Percentiles rank a stretch among this genome's conserved stretches.
Evolutionary conservation across 2,797 vertebrate genomes (phyloP).

Genomic region (Tenualosa thibaudeaui): DNA sequence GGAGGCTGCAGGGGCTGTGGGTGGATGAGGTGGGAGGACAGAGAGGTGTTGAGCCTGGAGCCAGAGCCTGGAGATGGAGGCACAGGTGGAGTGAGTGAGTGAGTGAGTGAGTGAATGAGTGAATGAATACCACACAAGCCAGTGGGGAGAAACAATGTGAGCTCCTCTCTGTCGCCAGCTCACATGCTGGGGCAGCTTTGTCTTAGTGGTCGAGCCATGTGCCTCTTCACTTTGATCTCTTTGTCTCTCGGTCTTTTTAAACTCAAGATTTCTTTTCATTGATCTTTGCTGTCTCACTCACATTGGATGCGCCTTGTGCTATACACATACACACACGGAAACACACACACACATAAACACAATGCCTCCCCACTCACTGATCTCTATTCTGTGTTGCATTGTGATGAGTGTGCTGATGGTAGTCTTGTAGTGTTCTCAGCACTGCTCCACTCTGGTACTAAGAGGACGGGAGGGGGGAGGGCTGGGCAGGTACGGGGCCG

Average conservation of each 20-base stretch:
- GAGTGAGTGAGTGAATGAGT: background rate
- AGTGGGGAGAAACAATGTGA: background rate
- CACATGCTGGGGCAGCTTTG: background rate
- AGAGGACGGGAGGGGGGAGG: background rate
- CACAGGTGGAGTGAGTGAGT: too few species aligned
- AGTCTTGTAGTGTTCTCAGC: background rate
- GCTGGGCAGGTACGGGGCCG: background rate
- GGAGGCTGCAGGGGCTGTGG: constrained; percentile 2
- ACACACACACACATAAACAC: constrained; percentile 14
- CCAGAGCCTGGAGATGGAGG: background rate
- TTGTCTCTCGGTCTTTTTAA: background rate
- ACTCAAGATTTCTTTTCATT: background rate
- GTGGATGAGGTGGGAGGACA: constrained; percentile 1
- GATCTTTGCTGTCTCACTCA: background rate
- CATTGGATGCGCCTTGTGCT: too few species aligned
- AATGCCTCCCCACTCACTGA: constrained; percentile 22
- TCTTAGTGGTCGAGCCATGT: background rate
- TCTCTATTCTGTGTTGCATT: background rate
- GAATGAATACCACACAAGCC: background rate
- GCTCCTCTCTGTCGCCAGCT: background rate
- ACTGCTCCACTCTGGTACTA: background rate
- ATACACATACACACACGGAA: background rate
- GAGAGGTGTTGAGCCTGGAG: background rate
- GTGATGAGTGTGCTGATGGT: background rate
- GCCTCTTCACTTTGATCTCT: background rate